Conservation (phyloP, 2,888 invertebrate genomes). For the Dione vanillae region DNA sequence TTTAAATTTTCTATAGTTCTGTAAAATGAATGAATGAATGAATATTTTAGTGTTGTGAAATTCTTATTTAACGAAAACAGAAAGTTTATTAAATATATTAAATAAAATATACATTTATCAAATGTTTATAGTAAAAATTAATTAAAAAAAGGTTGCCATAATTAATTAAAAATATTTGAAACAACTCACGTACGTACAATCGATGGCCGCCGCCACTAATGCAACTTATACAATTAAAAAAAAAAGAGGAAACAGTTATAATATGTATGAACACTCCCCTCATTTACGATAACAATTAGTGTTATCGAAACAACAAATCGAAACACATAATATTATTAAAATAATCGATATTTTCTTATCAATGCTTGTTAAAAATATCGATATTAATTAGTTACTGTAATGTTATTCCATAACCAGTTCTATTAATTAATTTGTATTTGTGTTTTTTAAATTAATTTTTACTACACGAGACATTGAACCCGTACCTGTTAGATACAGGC, state of each 20-base stretch:
- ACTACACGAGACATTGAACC: no score
- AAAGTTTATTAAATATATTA: no score
- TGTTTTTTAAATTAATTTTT: no score
- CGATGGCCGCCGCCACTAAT: conserved; percentile 1
- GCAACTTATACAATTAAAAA: conserved; percentile 5
- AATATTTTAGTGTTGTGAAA: no score
- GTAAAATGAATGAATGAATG: no score
- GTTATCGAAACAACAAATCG: conserved; percentile 13
- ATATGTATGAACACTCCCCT: not conserved
- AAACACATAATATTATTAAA: conserved; percentile 5
- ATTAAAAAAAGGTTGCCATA: not conserved
- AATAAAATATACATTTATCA: no score
- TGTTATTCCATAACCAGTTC: no score
- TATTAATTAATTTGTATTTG: no score
- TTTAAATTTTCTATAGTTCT: no score
- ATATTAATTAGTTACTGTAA: not conserved
- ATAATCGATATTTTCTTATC: conserved; percentile 13
- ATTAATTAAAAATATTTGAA: not conserved
- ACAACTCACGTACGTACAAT: not conserved
- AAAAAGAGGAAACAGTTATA: not conserved
- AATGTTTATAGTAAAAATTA: no score
- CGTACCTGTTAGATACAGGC: no score
- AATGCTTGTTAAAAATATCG: conserved; percentile 22
- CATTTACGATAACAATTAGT: conserved; percentile 3
- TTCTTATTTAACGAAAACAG: no score